Percentiles rank a stretch among this genome's conserved stretches.
These are phyloP conservation scores for Lepetodrilus schrolli DNA, from an alignment of 2,888 invertebrate species.

Conservation along the genomic window DNA sequence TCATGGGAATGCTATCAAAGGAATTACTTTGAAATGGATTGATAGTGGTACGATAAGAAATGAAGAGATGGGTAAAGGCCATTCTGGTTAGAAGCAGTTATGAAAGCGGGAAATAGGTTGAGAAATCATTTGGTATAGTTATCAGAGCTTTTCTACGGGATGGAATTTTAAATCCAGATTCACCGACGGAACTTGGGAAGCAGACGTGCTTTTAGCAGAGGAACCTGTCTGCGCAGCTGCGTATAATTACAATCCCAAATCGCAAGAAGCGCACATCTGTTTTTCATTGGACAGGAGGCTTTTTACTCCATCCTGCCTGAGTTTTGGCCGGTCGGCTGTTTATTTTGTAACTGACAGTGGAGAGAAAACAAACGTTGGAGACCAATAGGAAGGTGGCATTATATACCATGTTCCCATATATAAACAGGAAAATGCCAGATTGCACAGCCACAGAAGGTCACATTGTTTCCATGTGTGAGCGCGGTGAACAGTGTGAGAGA, in stretches of 20 bases:
- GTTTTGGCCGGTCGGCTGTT: conserved; percentile 28
- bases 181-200: not conserved
- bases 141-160: not conserved
- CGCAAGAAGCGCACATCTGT: conserved; percentile 30
- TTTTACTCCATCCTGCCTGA: conserved; percentile 9
- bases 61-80: not conserved
- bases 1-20: conserved; percentile 25
- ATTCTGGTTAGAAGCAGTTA: not conserved
- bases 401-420: conserved; percentile 27
- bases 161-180: conserved; percentile 16
- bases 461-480: not conserved
- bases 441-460: conserved; percentile 4
- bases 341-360: conserved; percentile 39
- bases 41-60: conserved; percentile 19
- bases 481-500: not conserved
- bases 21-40: not conserved
- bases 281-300: conserved; percentile 30
- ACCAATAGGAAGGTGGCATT: conserved; percentile 32
- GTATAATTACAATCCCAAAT: conserved; percentile 22
- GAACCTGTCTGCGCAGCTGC: conserved; percentile 8
- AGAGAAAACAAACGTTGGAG: conserved; percentile 35
- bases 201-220: conserved; percentile 17
- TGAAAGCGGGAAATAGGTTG: not conserved
- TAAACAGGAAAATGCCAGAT: conserved; percentile 41
- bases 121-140: not conserved